Percentiles rank a stretch among this genome's conserved stretches.
These are phyloP conservation scores for Netelia fuscicornis DNA, from an alignment of 2,888 invertebrate genomes.

Conservation along the genomic window DNA sequence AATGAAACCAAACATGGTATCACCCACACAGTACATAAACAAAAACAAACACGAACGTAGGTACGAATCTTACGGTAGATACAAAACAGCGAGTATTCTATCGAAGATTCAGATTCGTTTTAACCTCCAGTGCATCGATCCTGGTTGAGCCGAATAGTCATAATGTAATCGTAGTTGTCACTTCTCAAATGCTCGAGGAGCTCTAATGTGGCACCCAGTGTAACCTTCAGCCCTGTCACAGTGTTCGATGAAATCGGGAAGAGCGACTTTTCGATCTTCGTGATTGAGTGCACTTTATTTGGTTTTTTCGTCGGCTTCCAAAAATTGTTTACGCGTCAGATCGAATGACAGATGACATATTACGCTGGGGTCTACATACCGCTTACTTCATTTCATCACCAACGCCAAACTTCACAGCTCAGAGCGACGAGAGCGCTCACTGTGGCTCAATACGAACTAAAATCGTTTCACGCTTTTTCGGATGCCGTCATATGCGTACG, in stretches of 20 bases:
- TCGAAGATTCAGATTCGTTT: slow-evolving; percentile 18
- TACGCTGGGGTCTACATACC: too few species aligned
- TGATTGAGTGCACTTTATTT: not conserved
- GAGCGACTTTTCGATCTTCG: slow-evolving; percentile 11
- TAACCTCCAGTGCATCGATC: slow-evolving; percentile 67
- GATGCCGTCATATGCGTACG: too few species aligned
- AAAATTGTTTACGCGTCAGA: too few species aligned
- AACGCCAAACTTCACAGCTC: too few species aligned
- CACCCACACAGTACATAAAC: slow-evolving; percentile 6
- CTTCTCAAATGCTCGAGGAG: slow-evolving; percentile 47
- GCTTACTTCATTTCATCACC: too few species aligned
- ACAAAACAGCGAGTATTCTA: slow-evolving; percentile 26
- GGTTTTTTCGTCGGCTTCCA: too few species aligned
- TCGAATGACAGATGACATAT: too few species aligned
- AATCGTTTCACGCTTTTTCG: too few species aligned
- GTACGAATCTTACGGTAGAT: slow-evolving; percentile 17
- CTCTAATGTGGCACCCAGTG: slow-evolving; percentile 62
- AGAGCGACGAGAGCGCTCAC: too few species aligned
- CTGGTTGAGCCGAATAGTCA: slow-evolving; percentile 69
- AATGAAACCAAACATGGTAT: slow-evolving; percentile 19
- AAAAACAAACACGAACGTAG: slow-evolving; percentile 15
- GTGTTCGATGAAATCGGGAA: slow-evolving; percentile 48
- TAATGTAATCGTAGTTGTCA: slow-evolving; percentile 62
- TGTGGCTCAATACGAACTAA: too few species aligned
- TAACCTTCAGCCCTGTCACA: slow-evolving; percentile 60